phyloP scores from a whole-genome alignment of 1,140 invertebrate species.

The Chymomyza costata region DNA sequence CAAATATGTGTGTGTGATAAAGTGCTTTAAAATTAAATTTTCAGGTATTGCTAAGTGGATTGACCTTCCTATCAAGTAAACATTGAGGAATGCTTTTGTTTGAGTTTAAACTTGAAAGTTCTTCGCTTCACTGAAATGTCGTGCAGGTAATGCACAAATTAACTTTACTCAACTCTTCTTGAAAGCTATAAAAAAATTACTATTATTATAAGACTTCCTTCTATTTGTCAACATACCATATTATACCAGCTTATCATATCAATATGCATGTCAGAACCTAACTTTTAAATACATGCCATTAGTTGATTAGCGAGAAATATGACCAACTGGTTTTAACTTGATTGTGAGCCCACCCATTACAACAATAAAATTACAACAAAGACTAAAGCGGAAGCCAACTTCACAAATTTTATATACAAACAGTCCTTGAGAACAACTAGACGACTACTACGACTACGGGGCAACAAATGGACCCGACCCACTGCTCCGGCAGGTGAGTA shows the following conservation, averaged over 20 bases:
- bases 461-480: no score
- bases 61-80: no score
- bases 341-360: slow-evolving; percentile 18
- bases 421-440: slow-evolving; percentile 56
- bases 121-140: no score
- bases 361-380: slow-evolving; percentile 48
- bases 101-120: no score
- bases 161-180: no score
- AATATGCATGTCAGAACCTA: slow-evolving; percentile 23
- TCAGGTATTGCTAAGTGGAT: slow-evolving; percentile 32
- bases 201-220: no score
- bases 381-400: slow-evolving; percentile 52
- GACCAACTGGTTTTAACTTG: slow-evolving; percentile 48
- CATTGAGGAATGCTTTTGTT: no score
- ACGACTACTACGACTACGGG: slow-evolving; percentile 7
- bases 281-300: slow-evolving; percentile 49
- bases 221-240: no score
- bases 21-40: slow-evolving; percentile 39
- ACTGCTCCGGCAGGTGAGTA: slow-evolving; percentile 45
- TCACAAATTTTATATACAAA: slow-evolving; percentile 67
- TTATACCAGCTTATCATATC: no score
- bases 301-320: slow-evolving; percentile 38
- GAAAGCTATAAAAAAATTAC: no score
- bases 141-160: no score
- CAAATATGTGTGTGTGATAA: slow-evolving; percentile 2